phyloP scores from a whole-genome alignment of 2,113 vertebrate species.

The Sturnira hondurensis region DNA sequence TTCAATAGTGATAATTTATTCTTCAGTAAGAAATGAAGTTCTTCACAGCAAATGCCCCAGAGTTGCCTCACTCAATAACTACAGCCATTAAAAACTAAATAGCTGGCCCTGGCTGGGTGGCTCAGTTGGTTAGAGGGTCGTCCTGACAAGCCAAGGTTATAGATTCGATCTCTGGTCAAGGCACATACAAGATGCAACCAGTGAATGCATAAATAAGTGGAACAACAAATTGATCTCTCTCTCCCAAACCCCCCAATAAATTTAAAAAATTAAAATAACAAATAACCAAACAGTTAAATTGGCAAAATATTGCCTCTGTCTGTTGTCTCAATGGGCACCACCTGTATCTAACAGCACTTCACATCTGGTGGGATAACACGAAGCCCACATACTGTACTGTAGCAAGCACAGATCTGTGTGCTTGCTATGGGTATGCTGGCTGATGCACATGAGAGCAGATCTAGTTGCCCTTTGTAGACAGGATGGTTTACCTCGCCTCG shows the following conservation, averaged over 20 bases:
- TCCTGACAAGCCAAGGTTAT: no score
- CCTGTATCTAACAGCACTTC: conserved; percentile 70
- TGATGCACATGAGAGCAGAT: conserved; percentile 32
- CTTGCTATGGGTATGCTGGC: conserved; percentile 78
- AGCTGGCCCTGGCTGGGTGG: background rate
- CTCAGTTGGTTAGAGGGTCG: no score
- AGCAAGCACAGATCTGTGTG: conserved; percentile 78
- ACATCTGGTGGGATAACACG: conserved; percentile 75
- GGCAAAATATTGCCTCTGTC: conserved; percentile 72
- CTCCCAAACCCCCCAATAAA: no score
- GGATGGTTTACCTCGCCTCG: conserved; percentile 87
- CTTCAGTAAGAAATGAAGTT: conserved; percentile 75
- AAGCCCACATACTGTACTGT: conserved; percentile 74
- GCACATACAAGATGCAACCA: no score
- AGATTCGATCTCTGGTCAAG: no score
- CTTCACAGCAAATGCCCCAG: conserved; percentile 74
- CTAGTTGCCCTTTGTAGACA: conserved; percentile 13
- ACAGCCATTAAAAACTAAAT: conserved; percentile 70
- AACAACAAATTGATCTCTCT: no score
- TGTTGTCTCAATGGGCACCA: conserved; percentile 79
- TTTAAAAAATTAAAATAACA: no score
- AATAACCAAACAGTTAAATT: conserved; percentile 57
- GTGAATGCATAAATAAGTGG: no score
- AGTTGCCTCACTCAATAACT: conserved; percentile 76
- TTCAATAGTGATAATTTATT: conserved; percentile 67